phyloP scores from a whole-genome alignment of 1,140 invertebrate species.

The Leptopilina clavipes region DNA sequence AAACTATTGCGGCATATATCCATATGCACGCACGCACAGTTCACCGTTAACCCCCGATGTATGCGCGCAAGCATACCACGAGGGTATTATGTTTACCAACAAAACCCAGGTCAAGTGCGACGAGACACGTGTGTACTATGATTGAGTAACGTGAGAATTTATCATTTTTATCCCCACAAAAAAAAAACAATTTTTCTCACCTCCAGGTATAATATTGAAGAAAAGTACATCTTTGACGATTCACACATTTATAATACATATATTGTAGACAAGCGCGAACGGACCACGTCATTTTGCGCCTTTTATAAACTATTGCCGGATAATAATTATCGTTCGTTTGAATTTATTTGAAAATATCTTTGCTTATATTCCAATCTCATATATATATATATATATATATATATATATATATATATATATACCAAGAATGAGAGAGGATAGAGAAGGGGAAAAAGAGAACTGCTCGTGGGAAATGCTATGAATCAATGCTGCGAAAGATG shows the following conservation, averaged over 20 bases:
- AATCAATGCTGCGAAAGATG: constrained; percentile 31
- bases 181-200: not conserved
- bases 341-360: constrained; percentile 27
- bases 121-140: constrained; percentile 55
- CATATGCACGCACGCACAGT: constrained; percentile 45
- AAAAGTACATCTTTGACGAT: constrained; percentile 1
- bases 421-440: not conserved
- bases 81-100: constrained; percentile 52
- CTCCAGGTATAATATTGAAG: not conserved
- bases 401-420: too few relatives aligned
- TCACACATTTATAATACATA: not conserved
- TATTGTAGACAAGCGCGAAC: constrained; percentile 16
- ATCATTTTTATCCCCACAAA: constrained; percentile 35
- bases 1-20: not conserved
- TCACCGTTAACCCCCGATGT: constrained; percentile 1
- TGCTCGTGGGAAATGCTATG: constrained; percentile 24
- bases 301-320: constrained; percentile 22
- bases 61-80: constrained; percentile 41
- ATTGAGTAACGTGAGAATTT: constrained; percentile 55
- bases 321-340: constrained; percentile 29
- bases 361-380: constrained; percentile 5
- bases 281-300: constrained; percentile 13
- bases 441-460: not conserved
- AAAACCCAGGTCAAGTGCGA: constrained; percentile 53
- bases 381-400: too few relatives aligned